These are phyloP conservation scores for Eumeta japonica DNA, from an alignment of 1,140 invertebrate genomes.

Conservation along the genomic window DNA sequence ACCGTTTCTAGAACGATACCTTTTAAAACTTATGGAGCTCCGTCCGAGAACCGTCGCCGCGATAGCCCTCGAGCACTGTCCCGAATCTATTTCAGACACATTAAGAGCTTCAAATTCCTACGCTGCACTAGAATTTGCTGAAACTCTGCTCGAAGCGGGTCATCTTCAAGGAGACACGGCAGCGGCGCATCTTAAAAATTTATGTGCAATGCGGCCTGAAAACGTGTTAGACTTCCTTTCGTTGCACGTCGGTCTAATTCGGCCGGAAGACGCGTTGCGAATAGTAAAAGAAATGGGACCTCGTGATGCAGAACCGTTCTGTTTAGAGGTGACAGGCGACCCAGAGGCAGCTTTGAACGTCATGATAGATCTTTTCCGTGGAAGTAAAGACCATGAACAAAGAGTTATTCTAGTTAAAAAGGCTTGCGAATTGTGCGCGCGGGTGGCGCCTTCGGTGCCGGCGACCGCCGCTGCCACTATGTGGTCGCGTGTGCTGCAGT, in stretches of 20 bases:
- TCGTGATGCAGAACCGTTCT: conserved; percentile 31
- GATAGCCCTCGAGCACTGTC: conserved; percentile 27
- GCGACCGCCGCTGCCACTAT: conserved; percentile 23
- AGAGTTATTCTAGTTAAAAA: conserved; percentile 11
- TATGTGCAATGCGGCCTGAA: conserved; percentile 24
- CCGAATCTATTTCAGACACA: conserved; percentile 17
- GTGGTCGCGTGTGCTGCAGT: conserved; percentile 31
- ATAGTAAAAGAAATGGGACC: conserved; percentile 29
- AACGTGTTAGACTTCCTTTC: conserved; percentile 29
- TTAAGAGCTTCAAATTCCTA: conserved; percentile 17
- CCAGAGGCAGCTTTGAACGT: conserved; percentile 26
- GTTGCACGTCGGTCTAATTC: conserved; percentile 28
- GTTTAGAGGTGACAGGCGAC: conserved; percentile 42
- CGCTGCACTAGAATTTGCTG: conserved; percentile 28
- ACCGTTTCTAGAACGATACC: conserved; percentile 21
- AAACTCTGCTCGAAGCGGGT: conserved; percentile 31
- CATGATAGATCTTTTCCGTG: conserved; percentile 16
- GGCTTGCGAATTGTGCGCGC: conserved; percentile 31
- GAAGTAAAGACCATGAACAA: no score
- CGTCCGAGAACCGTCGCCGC: conserved; percentile 32
- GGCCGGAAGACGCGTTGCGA: conserved; percentile 39
- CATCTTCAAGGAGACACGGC: conserved; percentile 32
- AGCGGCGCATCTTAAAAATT: conserved; percentile 27
- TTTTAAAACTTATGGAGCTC: conserved; percentile 22
- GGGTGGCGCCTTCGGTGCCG: conserved; percentile 24